Conservation (phyloP, 2,888 invertebrate species). For the Spodoptera exigua region DNA sequence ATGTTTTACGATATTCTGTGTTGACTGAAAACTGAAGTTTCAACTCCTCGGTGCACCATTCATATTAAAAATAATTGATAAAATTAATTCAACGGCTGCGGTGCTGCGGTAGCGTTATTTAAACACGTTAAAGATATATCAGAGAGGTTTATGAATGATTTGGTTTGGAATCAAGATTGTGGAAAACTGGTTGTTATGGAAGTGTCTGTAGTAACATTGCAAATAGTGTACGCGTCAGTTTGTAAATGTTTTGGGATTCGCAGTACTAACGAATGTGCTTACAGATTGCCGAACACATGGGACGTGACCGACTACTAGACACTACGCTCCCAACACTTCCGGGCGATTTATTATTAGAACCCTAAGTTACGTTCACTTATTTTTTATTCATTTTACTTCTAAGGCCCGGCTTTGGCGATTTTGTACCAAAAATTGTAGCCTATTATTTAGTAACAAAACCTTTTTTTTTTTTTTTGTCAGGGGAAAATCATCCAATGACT, state of each 20-base stretch:
- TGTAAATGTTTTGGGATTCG: slow-evolving; percentile 21
- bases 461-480: no score
- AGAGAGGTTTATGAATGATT: slow-evolving; percentile 4
- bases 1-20: slow-evolving; percentile 47
- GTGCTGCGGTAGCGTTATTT: slow-evolving; percentile 10
- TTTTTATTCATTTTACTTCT: background rate
- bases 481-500: no score
- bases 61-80: slow-evolving; percentile 41
- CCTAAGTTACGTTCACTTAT: background rate
- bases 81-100: slow-evolving; percentile 20
- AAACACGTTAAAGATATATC: slow-evolving; percentile 10
- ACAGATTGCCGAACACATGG: slow-evolving; percentile 18
- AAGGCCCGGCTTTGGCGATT: no score
- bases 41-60: slow-evolving; percentile 43
- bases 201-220: background rate
- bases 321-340: slow-evolving; percentile 4
- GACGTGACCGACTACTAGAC: slow-evolving; percentile 22
- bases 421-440: no score
- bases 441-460: no score
- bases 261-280: slow-evolving; percentile 27
- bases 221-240: slow-evolving; percentile 11
- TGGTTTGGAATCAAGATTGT: slow-evolving; percentile 10
- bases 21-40: slow-evolving; percentile 29
- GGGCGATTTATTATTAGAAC: slow-evolving; percentile 13
- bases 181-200: background rate